These are phyloP conservation scores for Hydraecia micacea DNA, from an alignment of 2,888 invertebrate species.

Conservation along the genomic window DNA sequence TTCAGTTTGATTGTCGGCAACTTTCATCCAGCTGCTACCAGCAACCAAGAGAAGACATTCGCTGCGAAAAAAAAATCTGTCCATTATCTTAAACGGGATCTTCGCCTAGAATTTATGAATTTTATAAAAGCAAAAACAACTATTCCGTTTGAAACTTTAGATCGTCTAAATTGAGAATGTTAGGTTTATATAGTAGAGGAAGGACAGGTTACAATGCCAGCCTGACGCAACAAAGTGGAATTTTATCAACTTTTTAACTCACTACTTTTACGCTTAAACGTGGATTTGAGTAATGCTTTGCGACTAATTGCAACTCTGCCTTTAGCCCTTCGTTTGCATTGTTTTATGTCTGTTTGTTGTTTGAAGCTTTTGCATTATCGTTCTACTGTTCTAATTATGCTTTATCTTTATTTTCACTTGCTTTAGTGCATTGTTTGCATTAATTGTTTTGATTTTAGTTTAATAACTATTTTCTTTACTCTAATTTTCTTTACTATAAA, in stretches of 20 bases:
- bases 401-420: not conserved
- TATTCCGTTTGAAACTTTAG: not conserved
- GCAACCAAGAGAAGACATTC: too few species aligned
- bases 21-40: too few species aligned
- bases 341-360: slow-evolving; percentile 31
- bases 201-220: not conserved
- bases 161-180: slow-evolving; percentile 1
- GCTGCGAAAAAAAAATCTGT: not conserved
- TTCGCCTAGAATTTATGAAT: too few species aligned
- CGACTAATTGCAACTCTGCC: slow-evolving; percentile 45
- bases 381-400: slow-evolving; percentile 18
- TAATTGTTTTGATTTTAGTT: not conserved
- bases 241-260: slow-evolving; percentile 48
- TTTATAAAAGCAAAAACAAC: not conserved
- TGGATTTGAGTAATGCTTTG: slow-evolving; percentile 45
- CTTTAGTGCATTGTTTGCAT: slow-evolving; percentile 5
- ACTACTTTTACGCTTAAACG: slow-evolving; percentile 27
- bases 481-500: not conserved
- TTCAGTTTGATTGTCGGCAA: too few species aligned
- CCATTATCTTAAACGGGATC: not conserved
- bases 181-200: not conserved
- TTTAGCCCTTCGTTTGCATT: slow-evolving; percentile 35
- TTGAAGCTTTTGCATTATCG: slow-evolving; percentile 32
- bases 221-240: slow-evolving; percentile 32
- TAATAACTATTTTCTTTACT: too few species aligned